Evolutionary conservation across 1,140 invertebrate genomes (phyloP).

Genomic region (Pinna nobilis): DNA sequence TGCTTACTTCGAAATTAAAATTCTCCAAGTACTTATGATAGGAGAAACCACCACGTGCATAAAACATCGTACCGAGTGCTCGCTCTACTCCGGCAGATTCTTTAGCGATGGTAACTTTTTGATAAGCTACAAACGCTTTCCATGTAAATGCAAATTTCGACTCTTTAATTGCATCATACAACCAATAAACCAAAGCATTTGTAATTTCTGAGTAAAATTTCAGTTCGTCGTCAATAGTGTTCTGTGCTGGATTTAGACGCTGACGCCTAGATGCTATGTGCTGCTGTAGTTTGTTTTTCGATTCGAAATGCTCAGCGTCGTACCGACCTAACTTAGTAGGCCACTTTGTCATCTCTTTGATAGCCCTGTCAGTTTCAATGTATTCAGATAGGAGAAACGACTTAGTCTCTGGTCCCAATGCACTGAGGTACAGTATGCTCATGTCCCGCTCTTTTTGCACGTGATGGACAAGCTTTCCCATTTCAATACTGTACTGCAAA

Average conservation of each 20-base stretch:
- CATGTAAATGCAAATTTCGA: slow-evolving; percentile 55
- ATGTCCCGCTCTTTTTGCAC: slow-evolving; percentile 65
- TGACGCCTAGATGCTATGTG: slow-evolving; percentile 22
- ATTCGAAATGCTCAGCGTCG: slow-evolving; percentile 24
- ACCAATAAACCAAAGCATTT: slow-evolving; percentile 52
- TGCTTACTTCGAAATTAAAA: slow-evolving; percentile 55
- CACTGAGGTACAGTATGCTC: slow-evolving; percentile 57
- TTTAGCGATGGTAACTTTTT: slow-evolving; percentile 60
- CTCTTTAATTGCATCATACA: slow-evolving; percentile 54
- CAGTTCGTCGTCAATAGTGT: slow-evolving; percentile 37
- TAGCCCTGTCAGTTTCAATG: slow-evolving; percentile 44
- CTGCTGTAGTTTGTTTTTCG: slow-evolving; percentile 23
- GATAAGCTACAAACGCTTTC: slow-evolving; percentile 61
- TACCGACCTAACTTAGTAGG: slow-evolving; percentile 38
- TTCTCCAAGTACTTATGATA: slow-evolving; percentile 52
- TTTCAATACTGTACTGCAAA: slow-evolving; percentile 45
- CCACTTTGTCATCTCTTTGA: slow-evolving; percentile 50
- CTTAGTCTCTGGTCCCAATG: slow-evolving; percentile 53
- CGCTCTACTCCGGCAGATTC: slow-evolving; percentile 62
- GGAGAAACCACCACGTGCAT: slow-evolving; percentile 55
- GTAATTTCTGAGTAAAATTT: slow-evolving; percentile 35
- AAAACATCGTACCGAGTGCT: slow-evolving; percentile 59
- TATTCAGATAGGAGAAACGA: slow-evolving; percentile 57
- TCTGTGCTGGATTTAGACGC: slow-evolving; percentile 9
- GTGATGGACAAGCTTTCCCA: slow-evolving; percentile 60